These are phyloP conservation scores for Eupithecia centaureata DNA, from an alignment of 2,888 invertebrate genomes.

Conservation along the genomic window DNA sequence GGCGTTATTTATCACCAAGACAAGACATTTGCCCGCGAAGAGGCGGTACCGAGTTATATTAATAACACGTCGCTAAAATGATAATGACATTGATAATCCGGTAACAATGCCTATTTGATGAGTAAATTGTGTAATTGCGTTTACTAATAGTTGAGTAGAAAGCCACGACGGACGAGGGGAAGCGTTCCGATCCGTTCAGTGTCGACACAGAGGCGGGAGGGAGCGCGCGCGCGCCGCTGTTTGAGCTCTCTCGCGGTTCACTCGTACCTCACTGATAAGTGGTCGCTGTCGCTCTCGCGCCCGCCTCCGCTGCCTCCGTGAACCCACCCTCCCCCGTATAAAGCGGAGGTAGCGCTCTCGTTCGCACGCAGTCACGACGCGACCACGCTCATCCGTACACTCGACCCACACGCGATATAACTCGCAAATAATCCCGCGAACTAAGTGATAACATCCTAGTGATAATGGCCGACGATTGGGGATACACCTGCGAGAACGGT, in stretches of 20 bases:
- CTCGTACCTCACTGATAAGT: slow-evolving; percentile 39
- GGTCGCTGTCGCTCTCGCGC: slow-evolving; percentile 52
- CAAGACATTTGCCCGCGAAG: background rate
- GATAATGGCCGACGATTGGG: slow-evolving; percentile 83
- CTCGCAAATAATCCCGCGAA: slow-evolving; percentile 46
- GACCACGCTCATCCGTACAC: slow-evolving; percentile 72
- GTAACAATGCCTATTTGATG: slow-evolving; percentile 48
- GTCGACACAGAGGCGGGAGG: slow-evolving; percentile 54
- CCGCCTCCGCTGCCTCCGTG: slow-evolving; percentile 53
- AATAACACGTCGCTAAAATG: slow-evolving; percentile 11
- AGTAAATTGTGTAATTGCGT: slow-evolving; percentile 67
- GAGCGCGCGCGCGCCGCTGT: slow-evolving; percentile 49
- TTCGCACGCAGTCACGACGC: slow-evolving; percentile 77
- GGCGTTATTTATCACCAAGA: background rate
- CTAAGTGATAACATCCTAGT: slow-evolving; percentile 54
- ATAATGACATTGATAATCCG: slow-evolving; percentile 42
- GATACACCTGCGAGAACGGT: slow-evolving; percentile 85
- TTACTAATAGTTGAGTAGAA: slow-evolving; percentile 64
- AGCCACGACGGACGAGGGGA: slow-evolving; percentile 50
- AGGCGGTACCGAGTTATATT: background rate
- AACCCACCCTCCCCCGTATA: slow-evolving; percentile 63
- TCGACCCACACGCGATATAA: slow-evolving; percentile 64
- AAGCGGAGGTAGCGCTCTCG: slow-evolving; percentile 68
- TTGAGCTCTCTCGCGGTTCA: slow-evolving; percentile 38
- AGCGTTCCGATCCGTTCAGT: slow-evolving; percentile 53